Conservation (phyloP, 1,140 invertebrate genomes). For the Spodoptera frugiperda region DNA sequence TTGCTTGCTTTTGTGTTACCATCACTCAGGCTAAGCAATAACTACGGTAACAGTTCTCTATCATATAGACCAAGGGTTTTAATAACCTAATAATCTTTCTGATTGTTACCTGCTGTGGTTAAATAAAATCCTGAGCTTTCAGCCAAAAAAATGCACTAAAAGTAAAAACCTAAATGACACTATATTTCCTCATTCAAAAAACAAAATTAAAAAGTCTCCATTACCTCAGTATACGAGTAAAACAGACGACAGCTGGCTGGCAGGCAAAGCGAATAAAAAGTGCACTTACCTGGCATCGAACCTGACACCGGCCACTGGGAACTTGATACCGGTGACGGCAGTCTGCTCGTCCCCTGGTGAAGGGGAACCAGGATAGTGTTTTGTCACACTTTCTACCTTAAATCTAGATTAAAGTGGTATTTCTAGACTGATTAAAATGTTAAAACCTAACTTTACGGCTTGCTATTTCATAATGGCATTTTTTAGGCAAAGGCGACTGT, state of each 20-base stretch:
- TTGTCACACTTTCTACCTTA: no score
- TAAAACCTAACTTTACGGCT: no score
- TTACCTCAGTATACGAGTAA: constrained; percentile 28
- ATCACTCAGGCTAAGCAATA: no score
- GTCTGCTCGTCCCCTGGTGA: constrained; percentile 4
- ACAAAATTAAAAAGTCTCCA: constrained; percentile 54
- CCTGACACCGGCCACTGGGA: constrained; percentile 59
- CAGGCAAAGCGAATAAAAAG: constrained; percentile 59
- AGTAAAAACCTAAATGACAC: not conserved
- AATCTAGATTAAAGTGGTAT: not conserved
- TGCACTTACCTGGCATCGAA: constrained; percentile 61
- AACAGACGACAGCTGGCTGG: constrained; percentile 68
- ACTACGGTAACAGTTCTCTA: no score
- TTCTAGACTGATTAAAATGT: no score
- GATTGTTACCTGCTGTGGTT: no score
- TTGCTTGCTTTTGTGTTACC: no score
- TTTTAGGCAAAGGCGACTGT: no score
- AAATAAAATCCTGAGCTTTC: no score
- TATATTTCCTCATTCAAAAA: constrained; percentile 5
- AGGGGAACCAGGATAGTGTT: not conserved
- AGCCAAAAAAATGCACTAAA: not conserved
- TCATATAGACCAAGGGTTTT: no score
- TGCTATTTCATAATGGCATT: no score
- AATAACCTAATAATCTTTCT: no score
- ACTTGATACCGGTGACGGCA: constrained; percentile 38